These are phyloP conservation scores for Emberiza fucata DNA, from an alignment of 2,113 vertebrate species.

Conservation along the genomic window DNA sequence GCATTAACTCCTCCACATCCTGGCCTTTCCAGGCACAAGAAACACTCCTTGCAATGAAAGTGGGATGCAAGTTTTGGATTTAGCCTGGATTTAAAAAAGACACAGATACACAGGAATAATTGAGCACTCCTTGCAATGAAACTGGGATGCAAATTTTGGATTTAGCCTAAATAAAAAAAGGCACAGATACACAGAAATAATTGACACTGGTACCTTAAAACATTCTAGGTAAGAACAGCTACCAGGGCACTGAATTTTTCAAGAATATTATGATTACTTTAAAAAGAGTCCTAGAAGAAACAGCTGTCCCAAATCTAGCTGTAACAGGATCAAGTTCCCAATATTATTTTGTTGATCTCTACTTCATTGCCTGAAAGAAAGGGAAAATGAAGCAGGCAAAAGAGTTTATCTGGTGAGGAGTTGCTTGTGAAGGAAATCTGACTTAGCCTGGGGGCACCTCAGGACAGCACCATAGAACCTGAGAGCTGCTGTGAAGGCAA, in stretches of 20 bases:
- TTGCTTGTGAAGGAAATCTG: background rate
- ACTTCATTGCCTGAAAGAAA: background rate
- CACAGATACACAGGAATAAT: background rate
- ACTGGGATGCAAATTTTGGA: background rate
- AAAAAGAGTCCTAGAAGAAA: background rate
- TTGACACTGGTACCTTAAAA: background rate
- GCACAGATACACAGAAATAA: background rate
- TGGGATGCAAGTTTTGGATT: background rate
- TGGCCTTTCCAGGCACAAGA: background rate
- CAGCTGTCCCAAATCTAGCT: background rate
- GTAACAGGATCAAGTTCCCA: background rate
- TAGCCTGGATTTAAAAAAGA: background rate
- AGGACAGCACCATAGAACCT: background rate
- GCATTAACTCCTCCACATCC: background rate
- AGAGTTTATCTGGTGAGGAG: background rate
- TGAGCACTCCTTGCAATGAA: background rate
- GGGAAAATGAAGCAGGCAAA: background rate
- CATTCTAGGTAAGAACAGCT: background rate
- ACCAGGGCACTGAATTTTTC: background rate
- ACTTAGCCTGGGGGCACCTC: background rate
- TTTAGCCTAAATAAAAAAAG: background rate
- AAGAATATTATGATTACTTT: background rate
- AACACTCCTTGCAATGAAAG: background rate
- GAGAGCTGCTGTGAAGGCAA: background rate
- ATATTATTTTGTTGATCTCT: background rate